phyloP scores from a whole-genome alignment of 2,888 invertebrate genomes.

The Anoncus sp. region DNA sequence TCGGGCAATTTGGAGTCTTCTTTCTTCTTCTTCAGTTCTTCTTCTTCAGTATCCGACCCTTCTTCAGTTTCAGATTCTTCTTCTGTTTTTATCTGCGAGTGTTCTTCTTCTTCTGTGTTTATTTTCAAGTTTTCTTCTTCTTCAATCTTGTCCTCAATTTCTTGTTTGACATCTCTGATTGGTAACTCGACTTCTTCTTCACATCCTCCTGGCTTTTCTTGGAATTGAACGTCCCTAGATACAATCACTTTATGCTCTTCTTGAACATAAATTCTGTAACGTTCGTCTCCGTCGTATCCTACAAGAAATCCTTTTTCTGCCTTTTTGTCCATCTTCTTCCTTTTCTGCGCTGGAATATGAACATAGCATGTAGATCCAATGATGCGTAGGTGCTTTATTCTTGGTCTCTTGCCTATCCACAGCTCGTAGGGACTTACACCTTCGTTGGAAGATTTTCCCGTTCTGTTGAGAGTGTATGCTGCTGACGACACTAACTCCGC shows the following conservation, averaged over 20 bases:
- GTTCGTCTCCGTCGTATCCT: constrained; percentile 51
- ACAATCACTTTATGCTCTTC: neutral
- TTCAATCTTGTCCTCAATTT: too few relatives aligned
- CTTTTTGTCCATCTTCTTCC: constrained; percentile 45
- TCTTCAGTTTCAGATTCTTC: too few relatives aligned
- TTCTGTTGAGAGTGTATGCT: constrained; percentile 40
- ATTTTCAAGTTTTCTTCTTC: too few relatives aligned
- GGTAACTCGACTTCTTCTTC: too few relatives aligned
- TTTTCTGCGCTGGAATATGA: constrained; percentile 51
- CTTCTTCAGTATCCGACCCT: too few relatives aligned
- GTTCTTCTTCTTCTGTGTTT: too few relatives aligned
- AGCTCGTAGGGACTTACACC: constrained; percentile 52
- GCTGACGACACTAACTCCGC: constrained; percentile 54
- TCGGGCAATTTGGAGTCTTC: too few relatives aligned
- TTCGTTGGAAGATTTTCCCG: constrained; percentile 6
- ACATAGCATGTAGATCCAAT: constrained; percentile 50
- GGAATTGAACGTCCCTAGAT: neutral
- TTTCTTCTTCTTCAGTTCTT: too few relatives aligned
- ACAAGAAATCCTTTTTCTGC: constrained; percentile 44
- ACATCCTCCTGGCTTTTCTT: too few relatives aligned
- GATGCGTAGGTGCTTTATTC: constrained; percentile 17
- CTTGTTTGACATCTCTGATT: too few relatives aligned
- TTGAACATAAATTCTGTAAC: constrained; percentile 11
- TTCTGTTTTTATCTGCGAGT: too few relatives aligned
- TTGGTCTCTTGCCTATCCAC: constrained; percentile 33